Conservation (phyloP, 2,888 invertebrate genomes). For the Drosophila austrosaltans region DNA sequence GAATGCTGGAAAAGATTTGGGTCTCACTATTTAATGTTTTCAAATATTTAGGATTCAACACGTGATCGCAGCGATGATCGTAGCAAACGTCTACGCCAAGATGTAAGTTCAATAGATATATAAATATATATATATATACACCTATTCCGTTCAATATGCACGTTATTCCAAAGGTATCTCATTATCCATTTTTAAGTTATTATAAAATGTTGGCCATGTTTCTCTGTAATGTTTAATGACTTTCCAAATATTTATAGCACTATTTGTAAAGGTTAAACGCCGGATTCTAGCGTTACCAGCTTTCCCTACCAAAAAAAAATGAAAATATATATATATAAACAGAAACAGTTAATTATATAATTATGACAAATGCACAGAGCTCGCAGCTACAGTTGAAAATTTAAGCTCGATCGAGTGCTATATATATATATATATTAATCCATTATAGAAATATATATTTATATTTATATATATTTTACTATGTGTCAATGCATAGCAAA, state of each 20-base stretch:
- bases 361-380: conserved; percentile 50
- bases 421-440: conserved; percentile 26
- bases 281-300: conserved; percentile 63
- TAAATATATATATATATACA: background rate
- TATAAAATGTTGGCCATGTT: conserved; percentile 32
- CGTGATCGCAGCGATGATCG: conserved; percentile 82
- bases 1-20: background rate
- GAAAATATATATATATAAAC: conserved; percentile 19
- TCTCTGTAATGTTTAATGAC: conserved; percentile 71
- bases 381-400: conserved; percentile 60
- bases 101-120: conserved; percentile 77
- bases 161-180: conserved; percentile 48
- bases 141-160: conserved; percentile 17
- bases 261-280: conserved; percentile 72
- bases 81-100: conserved; percentile 82
- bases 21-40: background rate
- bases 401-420: conserved; percentile 39
- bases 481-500: conserved; percentile 22
- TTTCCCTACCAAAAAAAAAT: conserved; percentile 39
- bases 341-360: conserved; percentile 38
- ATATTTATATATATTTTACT: conserved; percentile 53
- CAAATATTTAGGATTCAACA: conserved; percentile 73
- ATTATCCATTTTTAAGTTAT: conserved; percentile 40
- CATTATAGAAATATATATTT: conserved; percentile 35
- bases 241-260: conserved; percentile 76